Evolutionary conservation across 1,140 invertebrate species (phyloP), one percentile per base, ranked within the genome.

Genomic region (Globodera ellingtonae): DNA sequence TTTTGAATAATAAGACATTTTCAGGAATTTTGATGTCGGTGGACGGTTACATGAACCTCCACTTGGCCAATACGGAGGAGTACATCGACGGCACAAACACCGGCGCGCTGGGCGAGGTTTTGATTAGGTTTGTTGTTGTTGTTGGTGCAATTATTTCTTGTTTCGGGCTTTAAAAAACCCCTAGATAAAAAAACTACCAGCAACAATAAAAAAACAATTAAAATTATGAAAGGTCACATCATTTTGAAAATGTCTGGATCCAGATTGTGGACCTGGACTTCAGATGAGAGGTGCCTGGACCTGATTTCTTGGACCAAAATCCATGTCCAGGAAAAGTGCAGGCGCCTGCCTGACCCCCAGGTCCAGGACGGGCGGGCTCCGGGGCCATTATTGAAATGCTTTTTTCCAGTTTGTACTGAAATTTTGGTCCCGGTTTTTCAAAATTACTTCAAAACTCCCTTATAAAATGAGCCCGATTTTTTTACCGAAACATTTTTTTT

Each of bases 1-100:
- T 67, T 67, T 65, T 21, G n/a, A 21, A 18, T 15, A 7, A 67
- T 18, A 67, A 2, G 1, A 67, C 18, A 67, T 10, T 79, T 87
- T 78, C 62, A 89, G 87, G 88, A 9, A 94, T 95, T 84, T 90
- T 99, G 44, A 96, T 99, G 0, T 98, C 97, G 6, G 95, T 97
- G 13, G 98, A 99, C 92, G 94, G 94, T 8, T 99, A 99, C 89
- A 99, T 99, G 98, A 99, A 99, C 90, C 90, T 99, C 82, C 96
- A 98, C 91, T 90, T 99, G 77, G 96, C 97, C 0, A 98, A 98
- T 88, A 95, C 97, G n/a, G 97, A 99, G 91, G 98, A 99, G 92
- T 94, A 94, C 86, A 94, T 98, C 83, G 95, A 98, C 88, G 95
- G 95, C 79, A 92, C 91, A 80, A 92, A 93, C 79, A 96, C 95